phyloP scores from a whole-genome alignment of 2,888 invertebrate species.

The Ennomos erosarius region DNA sequence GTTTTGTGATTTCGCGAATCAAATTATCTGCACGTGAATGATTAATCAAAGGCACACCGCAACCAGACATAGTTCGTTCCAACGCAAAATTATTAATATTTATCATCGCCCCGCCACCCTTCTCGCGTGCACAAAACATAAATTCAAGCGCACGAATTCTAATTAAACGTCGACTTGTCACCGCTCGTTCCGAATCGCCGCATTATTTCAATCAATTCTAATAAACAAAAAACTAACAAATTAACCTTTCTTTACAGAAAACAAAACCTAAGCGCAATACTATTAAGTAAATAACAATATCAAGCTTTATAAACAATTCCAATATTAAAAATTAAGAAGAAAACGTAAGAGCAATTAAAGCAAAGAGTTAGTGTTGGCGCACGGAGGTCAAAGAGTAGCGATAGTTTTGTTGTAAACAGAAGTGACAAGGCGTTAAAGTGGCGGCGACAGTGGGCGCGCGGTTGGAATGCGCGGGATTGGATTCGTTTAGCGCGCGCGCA shows the following conservation, averaged over 20 bases:
- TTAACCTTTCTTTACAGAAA: slow-evolving; percentile 52
- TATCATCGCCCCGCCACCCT: slow-evolving; percentile 46
- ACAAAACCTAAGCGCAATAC: slow-evolving; percentile 54
- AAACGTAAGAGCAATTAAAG: slow-evolving; percentile 17
- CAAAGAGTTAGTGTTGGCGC: slow-evolving; percentile 28
- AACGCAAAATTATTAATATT: slow-evolving; percentile 43
- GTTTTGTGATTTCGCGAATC: background rate
- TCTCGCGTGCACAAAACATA: slow-evolving; percentile 45
- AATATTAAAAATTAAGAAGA: slow-evolving; percentile 35
- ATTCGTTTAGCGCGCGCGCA: slow-evolving; percentile 77
- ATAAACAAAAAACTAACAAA: slow-evolving; percentile 36
- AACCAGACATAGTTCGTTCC: slow-evolving; percentile 38
- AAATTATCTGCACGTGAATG: slow-evolving; percentile 21
- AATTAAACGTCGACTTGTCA: slow-evolving; percentile 46
- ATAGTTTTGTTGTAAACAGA: slow-evolving; percentile 46
- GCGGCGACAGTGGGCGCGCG: slow-evolving; percentile 75
- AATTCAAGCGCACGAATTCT: slow-evolving; percentile 42
- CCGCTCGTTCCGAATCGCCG: slow-evolving; percentile 48
- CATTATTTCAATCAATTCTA: slow-evolving; percentile 4
- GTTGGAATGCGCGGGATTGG: slow-evolving; percentile 82
- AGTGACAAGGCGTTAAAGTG: slow-evolving; percentile 71
- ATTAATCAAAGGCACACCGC: slow-evolving; percentile 26
- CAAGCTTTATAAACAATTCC: slow-evolving; percentile 57
- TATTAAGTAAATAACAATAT: slow-evolving; percentile 44
- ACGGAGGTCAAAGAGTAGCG: slow-evolving; percentile 42